phyloP scores from a whole-genome alignment of 2,888 invertebrate genomes.

The Deroplatys truncata region DNA sequence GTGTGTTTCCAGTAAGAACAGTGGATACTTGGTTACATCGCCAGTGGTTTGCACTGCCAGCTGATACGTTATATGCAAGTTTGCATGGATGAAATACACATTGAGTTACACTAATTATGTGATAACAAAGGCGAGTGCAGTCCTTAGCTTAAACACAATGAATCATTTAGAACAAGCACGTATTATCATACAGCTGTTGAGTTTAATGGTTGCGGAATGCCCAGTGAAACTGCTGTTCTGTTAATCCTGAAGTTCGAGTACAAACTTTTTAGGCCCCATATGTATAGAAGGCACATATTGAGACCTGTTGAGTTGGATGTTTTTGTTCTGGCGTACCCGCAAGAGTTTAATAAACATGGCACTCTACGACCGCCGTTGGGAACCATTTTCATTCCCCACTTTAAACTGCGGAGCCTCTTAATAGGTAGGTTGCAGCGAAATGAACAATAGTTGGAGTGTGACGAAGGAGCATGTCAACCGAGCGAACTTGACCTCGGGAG shows the following conservation, averaged over 20 bases:
- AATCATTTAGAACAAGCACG: too few relatives aligned
- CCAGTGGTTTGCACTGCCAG: too few relatives aligned
- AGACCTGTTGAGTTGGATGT: background rate
- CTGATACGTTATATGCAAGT: too few relatives aligned
- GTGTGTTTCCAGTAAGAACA: too few relatives aligned
- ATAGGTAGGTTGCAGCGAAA: background rate
- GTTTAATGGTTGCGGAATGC: too few relatives aligned
- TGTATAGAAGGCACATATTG: background rate
- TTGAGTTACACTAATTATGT: too few relatives aligned
- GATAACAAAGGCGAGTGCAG: too few relatives aligned
- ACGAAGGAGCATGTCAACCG: background rate
- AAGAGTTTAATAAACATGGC: background rate
- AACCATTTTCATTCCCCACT: background rate
- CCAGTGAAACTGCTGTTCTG: background rate
- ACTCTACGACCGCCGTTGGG: background rate
- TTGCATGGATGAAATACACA: too few relatives aligned
- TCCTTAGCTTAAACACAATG: too few relatives aligned
- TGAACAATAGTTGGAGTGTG: background rate
- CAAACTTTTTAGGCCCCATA: background rate
- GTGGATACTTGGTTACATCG: too few relatives aligned
- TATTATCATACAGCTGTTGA: too few relatives aligned
- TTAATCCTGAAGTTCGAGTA: background rate
- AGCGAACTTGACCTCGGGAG: background rate
- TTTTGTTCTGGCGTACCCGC: background rate
- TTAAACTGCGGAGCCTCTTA: background rate